phyloP scores from a whole-genome alignment of 1,140 invertebrate species.

The Pseudomyrmex pallidus region DNA sequence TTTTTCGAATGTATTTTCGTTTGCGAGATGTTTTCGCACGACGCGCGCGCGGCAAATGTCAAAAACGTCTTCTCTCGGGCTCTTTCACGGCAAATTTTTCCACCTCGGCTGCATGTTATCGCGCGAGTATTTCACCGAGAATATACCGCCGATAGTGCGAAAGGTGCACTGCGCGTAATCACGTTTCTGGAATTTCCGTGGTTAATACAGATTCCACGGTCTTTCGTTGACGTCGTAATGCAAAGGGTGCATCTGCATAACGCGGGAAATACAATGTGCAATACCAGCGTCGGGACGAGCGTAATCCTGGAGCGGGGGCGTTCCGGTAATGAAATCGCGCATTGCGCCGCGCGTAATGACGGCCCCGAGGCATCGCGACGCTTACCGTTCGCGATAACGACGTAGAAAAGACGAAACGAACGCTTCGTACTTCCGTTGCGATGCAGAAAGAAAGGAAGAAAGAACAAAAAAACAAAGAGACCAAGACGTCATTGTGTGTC shows the following conservation, averaged over 20 bases:
- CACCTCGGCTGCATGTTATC: background rate
- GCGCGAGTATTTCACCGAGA: background rate
- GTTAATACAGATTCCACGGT: constrained; percentile 59
- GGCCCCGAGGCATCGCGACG: constrained; percentile 47
- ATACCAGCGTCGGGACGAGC: constrained; percentile 7
- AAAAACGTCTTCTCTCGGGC: background rate
- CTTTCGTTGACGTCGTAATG: constrained; percentile 31
- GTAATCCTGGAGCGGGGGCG: constrained; percentile 10
- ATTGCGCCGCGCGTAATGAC: constrained; percentile 62
- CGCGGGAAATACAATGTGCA: constrained; percentile 60
- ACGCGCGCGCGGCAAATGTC: background rate
- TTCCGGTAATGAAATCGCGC: constrained; percentile 69
- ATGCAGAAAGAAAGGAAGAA: constrained; percentile 8
- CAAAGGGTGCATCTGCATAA: constrained; percentile 63
- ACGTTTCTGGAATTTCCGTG: constrained; percentile 58
- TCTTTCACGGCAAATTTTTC: background rate
- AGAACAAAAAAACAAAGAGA: background rate
- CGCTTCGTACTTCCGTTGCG: background rate
- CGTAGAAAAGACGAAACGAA: constrained; percentile 43
- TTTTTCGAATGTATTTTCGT: background rate
- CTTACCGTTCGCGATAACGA: constrained; percentile 64
- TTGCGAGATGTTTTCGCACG: too few species aligned
- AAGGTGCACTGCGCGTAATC: background rate
- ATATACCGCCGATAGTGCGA: constrained; percentile 10
- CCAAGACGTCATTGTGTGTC: background rate